Conservation (phyloP, 2,113 vertebrate species). For the Piprites chloris region DNA sequence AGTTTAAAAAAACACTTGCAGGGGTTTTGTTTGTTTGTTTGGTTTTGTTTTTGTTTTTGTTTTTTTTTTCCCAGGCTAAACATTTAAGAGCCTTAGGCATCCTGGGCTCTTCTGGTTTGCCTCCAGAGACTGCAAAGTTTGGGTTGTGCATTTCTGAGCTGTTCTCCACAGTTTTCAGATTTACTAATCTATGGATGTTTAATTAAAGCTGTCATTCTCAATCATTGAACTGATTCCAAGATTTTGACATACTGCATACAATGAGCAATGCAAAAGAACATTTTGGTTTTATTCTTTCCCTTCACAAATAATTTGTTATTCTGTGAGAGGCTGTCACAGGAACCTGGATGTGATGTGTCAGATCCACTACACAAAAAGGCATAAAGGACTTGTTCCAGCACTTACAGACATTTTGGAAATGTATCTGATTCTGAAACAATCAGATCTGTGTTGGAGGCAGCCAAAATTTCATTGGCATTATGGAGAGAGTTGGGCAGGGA, state of each 20-base stretch:
- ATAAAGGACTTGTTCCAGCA: neutral
- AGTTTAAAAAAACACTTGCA: neutral
- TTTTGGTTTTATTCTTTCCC: neutral
- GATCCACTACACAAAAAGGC: neutral
- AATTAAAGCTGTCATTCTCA: neutral
- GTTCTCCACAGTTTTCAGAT: neutral
- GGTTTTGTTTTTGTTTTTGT: accelerated
- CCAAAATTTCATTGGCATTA: neutral
- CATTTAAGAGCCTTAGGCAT: neutral
- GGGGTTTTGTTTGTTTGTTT: no score
- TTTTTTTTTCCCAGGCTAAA: neutral
- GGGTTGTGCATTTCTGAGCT: neutral
- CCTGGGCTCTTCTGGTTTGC: neutral
- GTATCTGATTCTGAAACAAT: neutral
- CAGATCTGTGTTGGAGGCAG: neutral
- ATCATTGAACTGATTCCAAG: neutral
- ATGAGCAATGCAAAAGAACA: neutral
- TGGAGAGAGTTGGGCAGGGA: neutral
- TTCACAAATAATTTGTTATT: neutral
- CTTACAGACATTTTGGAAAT: neutral
- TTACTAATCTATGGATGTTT: neutral
- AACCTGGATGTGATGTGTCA: neutral
- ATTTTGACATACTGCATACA: neutral
- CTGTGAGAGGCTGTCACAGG: neutral
- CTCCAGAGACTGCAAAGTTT: neutral